Evolutionary conservation across 2,888 invertebrate genomes (phyloP).

Genomic region (Monochamus alternatus): DNA sequence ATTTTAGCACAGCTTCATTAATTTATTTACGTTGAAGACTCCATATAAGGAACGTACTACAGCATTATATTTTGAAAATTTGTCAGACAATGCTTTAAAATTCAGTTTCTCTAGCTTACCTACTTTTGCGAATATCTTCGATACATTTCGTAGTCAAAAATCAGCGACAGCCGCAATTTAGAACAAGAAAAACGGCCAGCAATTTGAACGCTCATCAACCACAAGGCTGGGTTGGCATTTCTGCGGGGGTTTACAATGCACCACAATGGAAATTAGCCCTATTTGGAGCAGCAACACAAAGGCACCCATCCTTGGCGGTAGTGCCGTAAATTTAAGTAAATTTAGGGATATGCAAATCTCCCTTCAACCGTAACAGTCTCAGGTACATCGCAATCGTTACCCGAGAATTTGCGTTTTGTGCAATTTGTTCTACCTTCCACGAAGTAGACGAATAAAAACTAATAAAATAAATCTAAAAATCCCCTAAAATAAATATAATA

Average conservation of each 20-base stretch:
- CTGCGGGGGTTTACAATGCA: constrained; percentile 29
- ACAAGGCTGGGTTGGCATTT: constrained; percentile 31
- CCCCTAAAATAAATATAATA: constrained; percentile 28
- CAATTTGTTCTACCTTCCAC: constrained; percentile 44
- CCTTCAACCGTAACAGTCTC: constrained; percentile 31
- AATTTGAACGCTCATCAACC: background rate
- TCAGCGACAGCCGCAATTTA: background rate
- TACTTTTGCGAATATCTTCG: background rate
- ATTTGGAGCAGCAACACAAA: constrained; percentile 48
- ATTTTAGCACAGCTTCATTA: no score
- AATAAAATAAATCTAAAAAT: constrained; percentile 14
- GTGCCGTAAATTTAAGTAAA: constrained; percentile 43
- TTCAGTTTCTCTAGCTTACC: background rate
- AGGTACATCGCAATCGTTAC: constrained; percentile 37
- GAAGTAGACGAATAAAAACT: constrained; percentile 38
- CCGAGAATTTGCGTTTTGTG: constrained; percentile 50
- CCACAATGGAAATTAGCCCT: constrained; percentile 45
- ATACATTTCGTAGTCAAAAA: background rate
- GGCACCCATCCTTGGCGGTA: constrained; percentile 30
- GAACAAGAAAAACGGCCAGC: background rate
- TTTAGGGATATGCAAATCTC: constrained; percentile 48
- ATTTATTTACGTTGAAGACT: no score
- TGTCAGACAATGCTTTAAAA: no score
- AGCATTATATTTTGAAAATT: no score
- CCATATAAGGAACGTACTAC: no score